phyloP scores from a whole-genome alignment of 2,113 vertebrate species.

The Nesogale talazaci region DNA sequence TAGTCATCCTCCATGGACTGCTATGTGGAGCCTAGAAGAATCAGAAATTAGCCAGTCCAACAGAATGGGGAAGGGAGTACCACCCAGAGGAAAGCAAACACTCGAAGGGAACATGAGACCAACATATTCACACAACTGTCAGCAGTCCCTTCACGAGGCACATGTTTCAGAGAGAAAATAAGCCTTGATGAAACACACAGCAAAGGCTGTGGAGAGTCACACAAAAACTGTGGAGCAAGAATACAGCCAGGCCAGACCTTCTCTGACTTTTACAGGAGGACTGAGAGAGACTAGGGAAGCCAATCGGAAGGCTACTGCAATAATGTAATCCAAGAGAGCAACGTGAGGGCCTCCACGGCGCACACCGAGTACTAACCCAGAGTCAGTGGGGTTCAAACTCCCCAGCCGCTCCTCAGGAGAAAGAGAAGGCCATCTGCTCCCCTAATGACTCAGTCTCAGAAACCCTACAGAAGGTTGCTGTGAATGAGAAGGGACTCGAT shows the following conservation, averaged over 20 bases:
- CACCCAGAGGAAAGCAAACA: conserved; percentile 24
- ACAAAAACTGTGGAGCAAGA: conserved; percentile 19
- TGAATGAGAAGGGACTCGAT: too few relatives aligned
- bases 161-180: background rate
- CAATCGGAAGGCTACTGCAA: background rate
- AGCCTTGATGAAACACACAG: background rate
- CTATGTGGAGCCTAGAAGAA: conserved; percentile 20
- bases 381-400: too few relatives aligned
- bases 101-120: background rate
- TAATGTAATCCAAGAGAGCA: conserved; percentile 31
- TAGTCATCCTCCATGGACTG: background rate
- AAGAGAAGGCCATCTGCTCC: too few relatives aligned
- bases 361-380: background rate
- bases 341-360: background rate
- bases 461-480: too few relatives aligned
- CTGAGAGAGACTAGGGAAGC: background rate
- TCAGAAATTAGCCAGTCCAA: background rate
- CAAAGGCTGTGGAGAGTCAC: background rate
- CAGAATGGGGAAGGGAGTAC: background rate
- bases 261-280: background rate
- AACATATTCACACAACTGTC: background rate
- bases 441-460: too few relatives aligned
- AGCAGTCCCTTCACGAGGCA: background rate
- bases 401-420: too few relatives aligned
- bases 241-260: background rate